Evolutionary conservation across 2,888 invertebrate genomes (phyloP).

Genomic region (Cheilosia grossa): DNA sequence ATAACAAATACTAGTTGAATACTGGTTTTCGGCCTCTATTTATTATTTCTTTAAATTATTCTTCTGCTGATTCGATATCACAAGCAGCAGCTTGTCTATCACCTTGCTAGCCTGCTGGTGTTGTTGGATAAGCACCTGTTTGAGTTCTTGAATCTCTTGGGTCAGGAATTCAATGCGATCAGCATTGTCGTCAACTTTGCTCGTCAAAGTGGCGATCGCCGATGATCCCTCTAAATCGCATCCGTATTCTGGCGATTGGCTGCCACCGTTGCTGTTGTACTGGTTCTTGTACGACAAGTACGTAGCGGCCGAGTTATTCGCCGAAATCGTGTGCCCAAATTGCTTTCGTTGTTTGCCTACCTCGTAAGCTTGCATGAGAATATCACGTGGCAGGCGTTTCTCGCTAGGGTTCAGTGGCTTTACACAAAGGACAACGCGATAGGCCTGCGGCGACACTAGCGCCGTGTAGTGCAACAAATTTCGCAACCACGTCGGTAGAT

Average conservation of each 20-base stretch:
- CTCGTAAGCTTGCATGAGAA: constrained; percentile 91
- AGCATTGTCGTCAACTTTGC: constrained; percentile 87
- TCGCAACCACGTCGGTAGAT: constrained; percentile 89
- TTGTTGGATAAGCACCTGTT: constrained; percentile 84
- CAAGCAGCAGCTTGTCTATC: constrained; percentile 83
- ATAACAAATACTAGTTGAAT: constrained; percentile 36
- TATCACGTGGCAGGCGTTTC: constrained; percentile 90
- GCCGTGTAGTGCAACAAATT: constrained; percentile 91
- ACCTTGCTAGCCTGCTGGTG: constrained; percentile 83
- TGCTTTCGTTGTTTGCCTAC: constrained; percentile 90
- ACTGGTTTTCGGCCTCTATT: constrained; percentile 18
- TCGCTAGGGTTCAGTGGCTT: constrained; percentile 93
- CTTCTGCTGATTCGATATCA: constrained; percentile 83
- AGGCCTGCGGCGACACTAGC: constrained; percentile 91
- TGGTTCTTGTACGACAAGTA: constrained; percentile 87
- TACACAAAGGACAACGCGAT: constrained; percentile 91
- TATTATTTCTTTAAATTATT: constrained; percentile 81
- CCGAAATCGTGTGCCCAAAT: constrained; percentile 88
- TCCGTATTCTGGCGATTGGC: constrained; percentile 83
- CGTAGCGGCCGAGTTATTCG: constrained; percentile 86
- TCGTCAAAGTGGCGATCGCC: constrained; percentile 85
- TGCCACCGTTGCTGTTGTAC: constrained; percentile 87
- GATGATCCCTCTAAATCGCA: constrained; percentile 85
- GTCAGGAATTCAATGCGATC: constrained; percentile 88
- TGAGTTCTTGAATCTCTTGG: constrained; percentile 88